Conservation (phyloP, 2,113 vertebrate species). For the Sterna hirundo region DNA sequence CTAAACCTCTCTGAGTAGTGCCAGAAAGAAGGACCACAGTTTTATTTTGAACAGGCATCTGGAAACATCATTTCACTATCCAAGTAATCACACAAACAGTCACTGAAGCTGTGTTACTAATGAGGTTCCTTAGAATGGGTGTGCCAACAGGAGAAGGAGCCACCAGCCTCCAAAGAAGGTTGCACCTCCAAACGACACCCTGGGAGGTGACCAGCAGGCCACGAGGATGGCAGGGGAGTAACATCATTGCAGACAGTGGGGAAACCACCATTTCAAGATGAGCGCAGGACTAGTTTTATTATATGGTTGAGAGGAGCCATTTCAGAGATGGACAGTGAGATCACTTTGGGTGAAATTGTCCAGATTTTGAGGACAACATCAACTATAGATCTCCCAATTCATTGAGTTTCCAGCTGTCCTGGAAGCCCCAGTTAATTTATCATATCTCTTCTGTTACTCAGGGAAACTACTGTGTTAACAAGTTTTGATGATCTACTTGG, state of each 20-base stretch:
- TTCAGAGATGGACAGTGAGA: not conserved
- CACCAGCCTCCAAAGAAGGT: not conserved
- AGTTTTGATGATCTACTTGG: not conserved
- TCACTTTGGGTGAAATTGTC: not conserved
- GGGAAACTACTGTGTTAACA: not conserved
- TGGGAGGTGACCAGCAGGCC: not conserved
- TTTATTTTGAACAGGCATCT: not conserved
- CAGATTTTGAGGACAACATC: not conserved
- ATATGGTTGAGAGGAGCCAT: not conserved
- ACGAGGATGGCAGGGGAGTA: not conserved
- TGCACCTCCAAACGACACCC: not conserved
- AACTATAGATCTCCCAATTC: not conserved
- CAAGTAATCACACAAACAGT: not conserved
- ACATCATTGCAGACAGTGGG: not conserved
- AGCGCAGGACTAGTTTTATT: not conserved
- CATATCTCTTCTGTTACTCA: not conserved
- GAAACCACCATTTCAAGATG: rapidly evolving
- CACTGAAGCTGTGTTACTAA: not conserved
- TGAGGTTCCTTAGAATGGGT: not conserved
- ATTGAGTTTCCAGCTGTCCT: not conserved
- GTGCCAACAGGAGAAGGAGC: not conserved
- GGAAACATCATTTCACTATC: not conserved
- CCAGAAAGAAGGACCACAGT: not conserved
- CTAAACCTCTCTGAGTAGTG: not conserved
- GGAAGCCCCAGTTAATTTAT: not conserved